Percentiles rank a stretch among this genome's conserved stretches.
Conservation (phyloP, 2,888 invertebrate genomes). For the Ditylenchus weischeri region DNA sequence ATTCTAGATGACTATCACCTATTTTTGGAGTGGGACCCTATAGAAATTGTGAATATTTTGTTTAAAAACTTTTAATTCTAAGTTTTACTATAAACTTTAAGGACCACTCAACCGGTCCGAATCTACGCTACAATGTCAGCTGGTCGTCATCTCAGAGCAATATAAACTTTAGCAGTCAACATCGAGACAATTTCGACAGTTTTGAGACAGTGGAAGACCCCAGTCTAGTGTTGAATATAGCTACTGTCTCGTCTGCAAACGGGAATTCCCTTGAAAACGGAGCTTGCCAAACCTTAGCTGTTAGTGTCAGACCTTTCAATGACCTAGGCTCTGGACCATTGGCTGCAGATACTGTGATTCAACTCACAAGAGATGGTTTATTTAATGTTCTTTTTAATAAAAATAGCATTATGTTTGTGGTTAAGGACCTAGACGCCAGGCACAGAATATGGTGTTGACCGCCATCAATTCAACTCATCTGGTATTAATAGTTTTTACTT, state of each 20-base stretch:
- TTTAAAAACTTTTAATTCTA: neutral
- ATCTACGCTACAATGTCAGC: constrained; percentile 49
- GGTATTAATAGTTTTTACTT: no score
- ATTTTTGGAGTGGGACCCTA: constrained; percentile 53
- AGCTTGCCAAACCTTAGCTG: constrained; percentile 42
- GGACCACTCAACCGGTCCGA: constrained; percentile 36
- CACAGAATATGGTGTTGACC: constrained; percentile 35
- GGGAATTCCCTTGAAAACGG: constrained; percentile 16
- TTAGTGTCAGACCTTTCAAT: constrained; percentile 50
- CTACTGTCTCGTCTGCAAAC: constrained; percentile 11
- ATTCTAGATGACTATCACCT: constrained; percentile 45
- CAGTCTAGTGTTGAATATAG: constrained; percentile 23
- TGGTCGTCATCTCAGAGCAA: constrained; percentile 32
- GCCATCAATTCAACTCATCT: constrained; percentile 48
- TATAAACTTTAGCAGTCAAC: neutral
- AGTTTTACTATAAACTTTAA: constrained; percentile 15
- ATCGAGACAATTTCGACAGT: constrained; percentile 12
- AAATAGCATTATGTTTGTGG: neutral
- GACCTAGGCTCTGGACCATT: constrained; percentile 45
- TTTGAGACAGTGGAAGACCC: constrained; percentile 31
- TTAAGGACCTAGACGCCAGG: constrained; percentile 42
- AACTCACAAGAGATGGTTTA: constrained; percentile 39
- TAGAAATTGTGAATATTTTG: constrained; percentile 39
- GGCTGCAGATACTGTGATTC: constrained; percentile 48
- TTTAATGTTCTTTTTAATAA: neutral